Evolutionary conservation across 2,797 vertebrate species (phyloP), one percentile per base, ranked within the genome.

Genomic region (Tenualosa thibaudeaui): DNA sequence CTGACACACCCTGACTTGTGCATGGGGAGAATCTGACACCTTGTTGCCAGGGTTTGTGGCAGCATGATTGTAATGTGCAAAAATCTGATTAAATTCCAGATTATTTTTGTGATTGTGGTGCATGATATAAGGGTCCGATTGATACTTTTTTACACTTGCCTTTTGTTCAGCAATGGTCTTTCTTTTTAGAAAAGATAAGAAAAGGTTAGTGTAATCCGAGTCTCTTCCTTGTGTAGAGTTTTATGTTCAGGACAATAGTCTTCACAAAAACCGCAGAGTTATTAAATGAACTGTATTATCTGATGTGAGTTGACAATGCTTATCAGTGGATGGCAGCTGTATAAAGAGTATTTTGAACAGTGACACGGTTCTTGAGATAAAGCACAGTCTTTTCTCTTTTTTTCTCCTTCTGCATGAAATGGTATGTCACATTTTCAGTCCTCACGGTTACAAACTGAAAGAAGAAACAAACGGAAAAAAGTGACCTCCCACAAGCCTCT

Each of bases 401-500:
- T 51, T 12, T 12, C 50, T 17, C 65, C 13, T 71, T 78, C 5
- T 46, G 40, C 71, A 46, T 43, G 37, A 78, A 43, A 78, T 78
- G 15, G 71, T 46, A 1, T 78, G 71, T 78, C 71, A 78, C 71
- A 78, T 78, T 78, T 40, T 43, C 5, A 40, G 71, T 37, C 40
- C 40, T 46, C 71, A 46, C 17, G 6, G 71, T 22, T 46, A 43
- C 71, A 46, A 40, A 78, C 71, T 78, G 71, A 46, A 78, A 40
- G 71, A 43, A 78, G 71, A 46, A 78, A 78, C 17, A 78, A 78
- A 46, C 71, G 5, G 40, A 43, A 78, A 78, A 75, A 78, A 78
- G 17, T 46, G 71, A 78, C 71, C 56, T 87, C 84, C 85, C 68
- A 78, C 15, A 85, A 83, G 65, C 71, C 82, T 54, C 84, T 83